phyloP scores from a whole-genome alignment of 2,888 invertebrate genomes.

The Volucella bombylans region DNA sequence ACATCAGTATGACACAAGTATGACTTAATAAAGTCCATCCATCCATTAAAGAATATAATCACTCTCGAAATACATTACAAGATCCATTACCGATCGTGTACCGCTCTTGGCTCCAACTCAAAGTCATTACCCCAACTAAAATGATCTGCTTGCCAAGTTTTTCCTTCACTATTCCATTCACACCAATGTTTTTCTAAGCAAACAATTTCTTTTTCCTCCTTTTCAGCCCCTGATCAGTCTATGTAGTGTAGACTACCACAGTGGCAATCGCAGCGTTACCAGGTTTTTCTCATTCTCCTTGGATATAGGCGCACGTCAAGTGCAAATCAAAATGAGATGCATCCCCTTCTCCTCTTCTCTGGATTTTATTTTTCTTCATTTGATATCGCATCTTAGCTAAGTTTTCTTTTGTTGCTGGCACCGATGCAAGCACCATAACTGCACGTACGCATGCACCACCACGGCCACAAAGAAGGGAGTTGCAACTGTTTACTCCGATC shows the following conservation, averaged over 20 bases:
- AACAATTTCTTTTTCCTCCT: constrained; percentile 43
- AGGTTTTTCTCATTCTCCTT: constrained; percentile 31
- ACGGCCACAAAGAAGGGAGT: constrained; percentile 35
- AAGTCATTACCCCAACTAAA: constrained; percentile 69
- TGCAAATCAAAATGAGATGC: constrained; percentile 53
- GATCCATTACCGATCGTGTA: constrained; percentile 43
- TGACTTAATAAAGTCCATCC: constrained; percentile 51
- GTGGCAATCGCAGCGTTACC: constrained; percentile 30
- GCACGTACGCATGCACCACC: constrained; percentile 60
- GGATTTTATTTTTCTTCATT: constrained; percentile 52
- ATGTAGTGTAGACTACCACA: constrained; percentile 20
- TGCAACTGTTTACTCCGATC: constrained; percentile 19
- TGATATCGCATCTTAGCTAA: constrained; percentile 50
- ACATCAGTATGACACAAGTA: constrained; percentile 51
- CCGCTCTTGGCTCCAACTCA: constrained; percentile 2
- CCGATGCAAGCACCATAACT: constrained; percentile 72
- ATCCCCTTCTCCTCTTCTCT: constrained; percentile 21
- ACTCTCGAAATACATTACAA: constrained; percentile 22
- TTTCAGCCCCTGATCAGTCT: constrained; percentile 15
- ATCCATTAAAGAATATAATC: constrained; percentile 26
- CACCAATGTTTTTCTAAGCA: constrained; percentile 27
- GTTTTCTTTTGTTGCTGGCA: constrained; percentile 71
- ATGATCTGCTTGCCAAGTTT: constrained; percentile 54
- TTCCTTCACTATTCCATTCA: constrained; percentile 11
- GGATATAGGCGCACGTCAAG: constrained; percentile 50